Conservation (phyloP, 2,888 invertebrate genomes). For the Panzeria rudis region DNA sequence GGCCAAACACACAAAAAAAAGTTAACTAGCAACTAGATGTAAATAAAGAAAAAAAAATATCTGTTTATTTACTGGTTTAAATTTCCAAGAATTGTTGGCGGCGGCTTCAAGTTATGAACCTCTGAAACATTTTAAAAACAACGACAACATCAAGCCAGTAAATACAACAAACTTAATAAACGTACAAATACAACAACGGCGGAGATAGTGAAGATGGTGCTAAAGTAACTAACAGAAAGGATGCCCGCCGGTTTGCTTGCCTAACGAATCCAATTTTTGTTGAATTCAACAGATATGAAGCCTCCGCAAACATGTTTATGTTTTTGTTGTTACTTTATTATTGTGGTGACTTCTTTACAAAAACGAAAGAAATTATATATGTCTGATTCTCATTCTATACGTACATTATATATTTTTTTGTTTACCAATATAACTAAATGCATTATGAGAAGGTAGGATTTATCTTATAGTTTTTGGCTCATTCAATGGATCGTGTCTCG, state of each 20-base stretch:
- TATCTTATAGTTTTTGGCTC: too few species aligned
- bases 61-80: conserved; percentile 66
- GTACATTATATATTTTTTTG: too few species aligned
- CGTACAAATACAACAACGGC: conserved; percentile 18
- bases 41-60: conserved; percentile 44
- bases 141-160: conserved; percentile 2
- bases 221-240: conserved; percentile 20
- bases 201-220: conserved; percentile 17
- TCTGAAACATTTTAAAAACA: conserved; percentile 37
- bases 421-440: too few species aligned
- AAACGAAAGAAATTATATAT: too few species aligned
- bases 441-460: too few species aligned
- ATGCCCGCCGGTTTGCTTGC: conserved; percentile 41
- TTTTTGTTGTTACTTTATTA: conserved; percentile 27
- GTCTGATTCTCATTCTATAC: too few species aligned
- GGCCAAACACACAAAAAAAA: conserved; percentile 38
- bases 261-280: conserved; percentile 31
- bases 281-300: conserved; percentile 46
- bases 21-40: conserved; percentile 23
- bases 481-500: too few species aligned
- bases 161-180: conserved; percentile 26
- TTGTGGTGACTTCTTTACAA: conserved; percentile 49
- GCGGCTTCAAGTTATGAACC: conserved; percentile 63
- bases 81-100: conserved; percentile 68
- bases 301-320: conserved; percentile 58